These are phyloP conservation scores for Aplysia californica DNA, from an alignment of 1,140 invertebrate species.

Conservation along the genomic window DNA sequence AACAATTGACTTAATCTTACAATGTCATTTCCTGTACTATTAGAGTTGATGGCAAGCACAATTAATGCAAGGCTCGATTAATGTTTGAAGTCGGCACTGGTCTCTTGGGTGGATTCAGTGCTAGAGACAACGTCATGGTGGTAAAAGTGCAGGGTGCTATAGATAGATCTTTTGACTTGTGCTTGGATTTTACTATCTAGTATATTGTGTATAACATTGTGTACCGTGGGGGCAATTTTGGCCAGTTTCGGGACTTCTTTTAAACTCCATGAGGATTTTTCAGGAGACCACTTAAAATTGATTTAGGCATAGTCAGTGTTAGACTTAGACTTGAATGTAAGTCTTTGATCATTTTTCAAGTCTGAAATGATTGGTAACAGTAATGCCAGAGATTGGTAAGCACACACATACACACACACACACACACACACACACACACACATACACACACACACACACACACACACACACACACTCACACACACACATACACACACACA, in stretches of 20 bases:
- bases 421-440: not conserved
- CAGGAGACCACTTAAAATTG: not conserved
- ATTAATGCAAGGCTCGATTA: no score
- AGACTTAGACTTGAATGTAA: constrained; percentile 39
- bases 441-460: not conserved
- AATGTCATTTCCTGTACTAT: no score
- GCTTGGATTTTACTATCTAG: no score
- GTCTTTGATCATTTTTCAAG: constrained; percentile 31
- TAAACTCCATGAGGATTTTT: not conserved
- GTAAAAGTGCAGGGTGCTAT: no score
- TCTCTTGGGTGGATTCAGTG: no score
- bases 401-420: constrained; percentile 1
- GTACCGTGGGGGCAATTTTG: not conserved
- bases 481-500: no score
- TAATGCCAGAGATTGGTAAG: not conserved
- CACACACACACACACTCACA: not conserved
- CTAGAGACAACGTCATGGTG: no score
- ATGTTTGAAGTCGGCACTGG: no score
- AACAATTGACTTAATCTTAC: no score
- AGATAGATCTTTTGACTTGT: no score
- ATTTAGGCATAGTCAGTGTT: constrained; percentile 34
- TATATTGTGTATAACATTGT: no score
- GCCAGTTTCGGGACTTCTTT: not conserved
- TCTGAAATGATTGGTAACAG: constrained; percentile 32
- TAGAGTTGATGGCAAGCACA: no score